Base-by-base conservation (phyloP, 2,888 invertebrate genomes). In the Limnephilus lunatus region DNA sequence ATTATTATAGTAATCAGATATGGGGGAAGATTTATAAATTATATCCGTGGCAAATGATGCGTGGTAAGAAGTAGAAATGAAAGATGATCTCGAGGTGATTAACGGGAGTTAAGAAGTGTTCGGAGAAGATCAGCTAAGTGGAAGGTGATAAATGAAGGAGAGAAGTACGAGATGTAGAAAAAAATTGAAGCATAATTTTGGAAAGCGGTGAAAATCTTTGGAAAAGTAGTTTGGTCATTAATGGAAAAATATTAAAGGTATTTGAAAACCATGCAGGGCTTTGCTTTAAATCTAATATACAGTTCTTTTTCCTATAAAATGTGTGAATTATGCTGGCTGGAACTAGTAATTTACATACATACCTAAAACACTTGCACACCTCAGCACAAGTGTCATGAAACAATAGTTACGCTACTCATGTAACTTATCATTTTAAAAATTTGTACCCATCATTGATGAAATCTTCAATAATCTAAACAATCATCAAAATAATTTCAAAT, bases 11-110 rank as follows among this genome's bases (percentile, higher is more conserved):
- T 91, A 91, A 92, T 92, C 91, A 92, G 92, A 90, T 91, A 88
- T 68, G 90, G 89, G 89, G 89, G 91, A 90, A 39, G 92, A 91
- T 91, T 92, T 91, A 91, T 91, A 91, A 91, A 89, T 91, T 89
- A 80, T 68, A 35, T 68, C 44, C 81, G 90, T 68, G 90, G 86
- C 91, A 92, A 92, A 92, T 92, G 92, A 91, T 91, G 92, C 92
- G 92, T 92, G 92, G 90, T 91, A 90, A 91, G 92, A 90, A 87
- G 31, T 85, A 81, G 83, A 9, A 68, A 25, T 25, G 25, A 25
- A 2, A 32, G 83, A 32, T 35, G 83, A 90, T 86, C 30, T 48
- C n/a, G 31, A 30, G 86, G 48, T 86, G 86, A 86, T 86, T 86
- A 86, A 86, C 86, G 86, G 86, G 3, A 48, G 48, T 86, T 86